Evolutionary conservation across 2,797 vertebrate species (phyloP).

Genomic region (Nyctalus aviator): DNA sequence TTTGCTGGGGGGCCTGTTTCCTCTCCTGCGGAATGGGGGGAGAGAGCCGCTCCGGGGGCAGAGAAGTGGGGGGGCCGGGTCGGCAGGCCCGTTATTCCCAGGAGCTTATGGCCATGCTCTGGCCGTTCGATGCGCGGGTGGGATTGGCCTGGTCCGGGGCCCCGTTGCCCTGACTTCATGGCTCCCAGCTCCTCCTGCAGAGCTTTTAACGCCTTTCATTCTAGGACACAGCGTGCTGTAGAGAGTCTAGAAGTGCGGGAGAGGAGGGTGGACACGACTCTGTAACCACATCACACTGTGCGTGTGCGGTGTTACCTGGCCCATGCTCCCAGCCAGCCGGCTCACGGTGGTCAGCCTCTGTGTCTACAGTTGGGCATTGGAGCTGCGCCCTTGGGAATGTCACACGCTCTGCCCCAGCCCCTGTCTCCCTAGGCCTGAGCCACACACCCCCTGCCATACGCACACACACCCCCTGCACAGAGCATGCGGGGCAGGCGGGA

Average conservation of each 20-base stretch:
- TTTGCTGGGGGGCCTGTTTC: not conserved
- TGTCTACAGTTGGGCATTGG: not conserved
- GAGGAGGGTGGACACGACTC: not conserved
- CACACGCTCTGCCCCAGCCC: not conserved
- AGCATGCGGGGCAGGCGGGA: not conserved
- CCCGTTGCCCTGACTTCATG: not conserved
- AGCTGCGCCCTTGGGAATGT: not conserved
- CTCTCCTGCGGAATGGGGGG: not conserved
- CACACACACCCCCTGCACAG: no score
- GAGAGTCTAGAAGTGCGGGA: not conserved
- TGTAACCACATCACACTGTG: not conserved
- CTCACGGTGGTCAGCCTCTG: not conserved
- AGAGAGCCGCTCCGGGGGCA: not conserved
- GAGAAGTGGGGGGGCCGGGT: not conserved
- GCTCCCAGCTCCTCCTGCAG: not conserved
- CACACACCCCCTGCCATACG: no score
- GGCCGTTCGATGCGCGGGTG: not conserved
- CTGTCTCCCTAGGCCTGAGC: not conserved
- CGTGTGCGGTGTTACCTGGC: not conserved
- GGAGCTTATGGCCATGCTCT: not conserved
- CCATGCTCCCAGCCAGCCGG: not conserved
- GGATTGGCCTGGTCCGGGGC: not conserved
- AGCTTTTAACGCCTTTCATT: not conserved
- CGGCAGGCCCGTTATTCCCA: accelerated
- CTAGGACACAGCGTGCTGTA: accelerated